These are phyloP conservation scores for Xestia sexstrigata DNA, from an alignment of 2,888 invertebrate species.

Conservation along the genomic window DNA sequence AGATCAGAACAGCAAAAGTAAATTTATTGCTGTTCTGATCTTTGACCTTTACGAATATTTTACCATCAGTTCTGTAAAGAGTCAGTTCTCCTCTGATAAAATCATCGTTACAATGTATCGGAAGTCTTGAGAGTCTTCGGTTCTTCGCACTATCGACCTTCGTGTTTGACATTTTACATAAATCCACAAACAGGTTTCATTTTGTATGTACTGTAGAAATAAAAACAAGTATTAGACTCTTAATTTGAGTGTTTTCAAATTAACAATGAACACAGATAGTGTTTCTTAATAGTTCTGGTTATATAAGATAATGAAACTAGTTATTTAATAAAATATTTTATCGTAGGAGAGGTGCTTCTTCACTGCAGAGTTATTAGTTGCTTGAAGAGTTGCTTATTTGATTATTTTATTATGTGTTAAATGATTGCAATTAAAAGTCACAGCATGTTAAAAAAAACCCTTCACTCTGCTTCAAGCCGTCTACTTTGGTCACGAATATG, in stretches of 20 bases:
- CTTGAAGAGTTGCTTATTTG: not conserved
- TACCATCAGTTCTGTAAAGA: conserved; percentile 16
- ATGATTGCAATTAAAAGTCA: conserved; percentile 4
- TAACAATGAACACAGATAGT: conserved; percentile 29
- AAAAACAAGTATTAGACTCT: conserved; percentile 64
- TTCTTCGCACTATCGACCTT: conserved; percentile 82
- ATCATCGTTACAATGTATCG: conserved; percentile 66
- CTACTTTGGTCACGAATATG: conserved; percentile 4
- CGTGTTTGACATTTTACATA: conserved; percentile 78
- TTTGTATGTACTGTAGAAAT: conserved; percentile 64
- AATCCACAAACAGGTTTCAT: conserved; percentile 77
- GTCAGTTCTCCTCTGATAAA: conserved; percentile 34
- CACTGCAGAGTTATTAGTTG: not conserved
- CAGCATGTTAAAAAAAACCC: not conserved
- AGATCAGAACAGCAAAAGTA: conserved; percentile 16
- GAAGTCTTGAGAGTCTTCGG: conserved; percentile 73
- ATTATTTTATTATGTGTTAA: not conserved
- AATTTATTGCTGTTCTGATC: conserved; percentile 22
- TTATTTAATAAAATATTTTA: conserved; percentile 2
- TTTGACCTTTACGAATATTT: conserved; percentile 38
- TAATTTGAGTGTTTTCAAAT: conserved; percentile 45
- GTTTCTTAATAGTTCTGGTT: conserved; percentile 29
- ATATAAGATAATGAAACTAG: conserved; percentile 14
- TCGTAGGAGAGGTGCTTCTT: not conserved
- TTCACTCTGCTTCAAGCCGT: not conserved